These are phyloP conservation scores for Noctua janthina DNA, from an alignment of 2,888 invertebrate species.

Conservation along the genomic window DNA sequence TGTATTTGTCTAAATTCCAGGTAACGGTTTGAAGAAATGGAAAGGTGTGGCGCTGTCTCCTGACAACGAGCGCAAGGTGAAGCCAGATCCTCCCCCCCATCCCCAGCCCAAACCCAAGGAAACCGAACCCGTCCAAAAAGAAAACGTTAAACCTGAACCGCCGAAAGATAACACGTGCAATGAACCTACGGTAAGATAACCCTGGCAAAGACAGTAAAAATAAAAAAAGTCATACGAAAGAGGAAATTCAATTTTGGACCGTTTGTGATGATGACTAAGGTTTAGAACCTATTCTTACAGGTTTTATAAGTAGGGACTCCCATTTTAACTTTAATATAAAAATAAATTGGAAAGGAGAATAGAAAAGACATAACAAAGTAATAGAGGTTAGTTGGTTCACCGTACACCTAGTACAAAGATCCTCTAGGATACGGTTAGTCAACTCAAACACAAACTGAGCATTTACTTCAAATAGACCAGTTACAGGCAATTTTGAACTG, in stretches of 20 bases:
- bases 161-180: constrained; percentile 73
- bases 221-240: neutral
- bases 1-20: constrained; percentile 69
- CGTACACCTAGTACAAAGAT: no score
- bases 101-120: constrained; percentile 72
- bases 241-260: neutral
- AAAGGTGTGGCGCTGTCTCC: constrained; percentile 94
- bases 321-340: neutral
- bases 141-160: constrained; percentile 84
- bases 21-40: constrained; percentile 93
- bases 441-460: no score
- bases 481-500: neutral
- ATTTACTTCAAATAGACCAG: no score
- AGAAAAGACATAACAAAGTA: no score
- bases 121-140: constrained; percentile 81
- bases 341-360: neutral
- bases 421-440: no score
- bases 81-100: constrained; percentile 71
- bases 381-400: no score
- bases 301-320: neutral
- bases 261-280: no score
- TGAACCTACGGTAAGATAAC: constrained; percentile 85
- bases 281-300: neutral
- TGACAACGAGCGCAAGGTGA: constrained; percentile 89
- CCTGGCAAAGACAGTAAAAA: neutral